Evolutionary conservation across 2,113 vertebrate species (phyloP).

Genomic region (Nansenia antarctica): DNA sequence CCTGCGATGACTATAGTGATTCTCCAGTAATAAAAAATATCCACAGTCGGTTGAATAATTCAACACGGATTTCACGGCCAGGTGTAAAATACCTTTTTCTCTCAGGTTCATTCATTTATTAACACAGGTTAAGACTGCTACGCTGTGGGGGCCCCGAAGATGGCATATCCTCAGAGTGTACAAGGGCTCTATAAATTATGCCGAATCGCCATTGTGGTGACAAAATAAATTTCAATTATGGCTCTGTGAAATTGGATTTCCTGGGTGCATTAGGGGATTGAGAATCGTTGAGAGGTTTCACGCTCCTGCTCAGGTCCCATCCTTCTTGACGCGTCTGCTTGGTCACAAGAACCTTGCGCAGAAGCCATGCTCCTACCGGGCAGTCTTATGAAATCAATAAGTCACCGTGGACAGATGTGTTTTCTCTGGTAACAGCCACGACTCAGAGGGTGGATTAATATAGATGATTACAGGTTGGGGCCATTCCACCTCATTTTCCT

Average conservation of each 20-base stretch:
- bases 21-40: not conserved
- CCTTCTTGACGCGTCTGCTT: slow-evolving; percentile 38
- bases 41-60: slow-evolving; percentile 26
- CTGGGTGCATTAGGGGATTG: slow-evolving; percentile 62
- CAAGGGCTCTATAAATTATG: slow-evolving; percentile 55
- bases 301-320: slow-evolving; percentile 47
- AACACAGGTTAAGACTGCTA: slow-evolving; percentile 36
- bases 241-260: slow-evolving; percentile 75
- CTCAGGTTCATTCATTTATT: slow-evolving; percentile 42
- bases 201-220: slow-evolving; percentile 48
- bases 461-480: slow-evolving; percentile 63
- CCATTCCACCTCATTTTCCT: slow-evolving; percentile 49
- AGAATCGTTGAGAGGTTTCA: slow-evolving; percentile 63
- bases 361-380: slow-evolving; percentile 3
- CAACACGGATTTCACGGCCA: slow-evolving; percentile 20
- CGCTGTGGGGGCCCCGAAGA: not conserved
- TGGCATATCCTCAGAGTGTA: slow-evolving; percentile 38
- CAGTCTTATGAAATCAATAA: slow-evolving; percentile 76
- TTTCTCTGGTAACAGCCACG: slow-evolving; percentile 54
- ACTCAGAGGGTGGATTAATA: slow-evolving; percentile 62
- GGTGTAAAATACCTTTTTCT: slow-evolving; percentile 11
- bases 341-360: slow-evolving; percentile 43
- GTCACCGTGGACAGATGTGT: slow-evolving; percentile 64
- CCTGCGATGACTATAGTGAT: slow-evolving; percentile 8
- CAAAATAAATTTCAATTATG: slow-evolving; percentile 78